A percentile compares a stretch with the other conserved stretches of the same genome.
These are phyloP conservation scores for Magallana gigas DNA, from an alignment of 1,140 invertebrate genomes.

Conservation along the genomic window DNA sequence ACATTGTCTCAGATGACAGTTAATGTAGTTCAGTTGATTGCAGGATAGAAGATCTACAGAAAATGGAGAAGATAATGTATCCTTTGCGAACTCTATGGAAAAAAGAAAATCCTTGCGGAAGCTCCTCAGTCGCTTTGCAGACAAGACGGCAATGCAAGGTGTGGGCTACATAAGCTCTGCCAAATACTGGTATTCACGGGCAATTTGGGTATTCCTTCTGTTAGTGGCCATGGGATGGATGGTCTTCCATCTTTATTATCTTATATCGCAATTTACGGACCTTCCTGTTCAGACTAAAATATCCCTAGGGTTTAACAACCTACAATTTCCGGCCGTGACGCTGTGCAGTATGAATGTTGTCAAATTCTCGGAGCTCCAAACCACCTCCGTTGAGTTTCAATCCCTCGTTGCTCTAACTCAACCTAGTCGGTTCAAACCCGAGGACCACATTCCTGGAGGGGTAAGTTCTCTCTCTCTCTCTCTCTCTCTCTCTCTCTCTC, in stretches of 20 bases:
- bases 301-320: constrained; percentile 56
- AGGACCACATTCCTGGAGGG: not conserved
- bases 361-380: constrained; percentile 37
- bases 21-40: too few species aligned
- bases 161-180: constrained; percentile 53
- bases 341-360: constrained; percentile 65
- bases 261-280: constrained; percentile 49
- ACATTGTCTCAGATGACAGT: too few species aligned
- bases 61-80: not conserved
- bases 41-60: too few species aligned
- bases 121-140: constrained; percentile 52
- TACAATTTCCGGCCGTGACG: constrained; percentile 64
- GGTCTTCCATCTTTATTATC: constrained; percentile 53
- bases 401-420: constrained; percentile 35
- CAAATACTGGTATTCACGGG: constrained; percentile 45
- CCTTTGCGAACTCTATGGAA: constrained; percentile 27
- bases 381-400: constrained; percentile 37
- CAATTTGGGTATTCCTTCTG: constrained; percentile 51
- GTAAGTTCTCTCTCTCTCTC: not conserved
- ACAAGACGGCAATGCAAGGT: constrained; percentile 58
- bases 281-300: constrained; percentile 53
- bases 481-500: too few species aligned
- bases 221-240: constrained; percentile 51
- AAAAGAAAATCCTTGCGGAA: constrained; percentile 46
- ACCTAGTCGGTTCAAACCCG: constrained; percentile 12